phyloP scores from a whole-genome alignment of 2,113 vertebrate genomes.

The Bungarus multicinctus region DNA sequence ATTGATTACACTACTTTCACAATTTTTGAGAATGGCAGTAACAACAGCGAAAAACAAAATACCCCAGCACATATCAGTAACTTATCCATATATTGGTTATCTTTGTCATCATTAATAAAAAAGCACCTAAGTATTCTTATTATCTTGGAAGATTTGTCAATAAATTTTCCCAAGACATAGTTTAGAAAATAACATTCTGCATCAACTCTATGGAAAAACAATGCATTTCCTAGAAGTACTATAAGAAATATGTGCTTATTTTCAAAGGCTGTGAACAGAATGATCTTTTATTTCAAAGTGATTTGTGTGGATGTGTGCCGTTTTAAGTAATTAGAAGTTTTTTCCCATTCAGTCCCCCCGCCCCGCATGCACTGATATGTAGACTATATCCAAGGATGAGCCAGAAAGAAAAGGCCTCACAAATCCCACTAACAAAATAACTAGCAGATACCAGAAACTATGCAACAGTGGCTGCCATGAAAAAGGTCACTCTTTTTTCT shows the following conservation, averaged over 20 bases:
- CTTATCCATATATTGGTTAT: constrained; percentile 5
- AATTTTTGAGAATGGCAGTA: neutral
- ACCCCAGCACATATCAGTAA: constrained; percentile 34
- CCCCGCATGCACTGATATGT: constrained; percentile 4
- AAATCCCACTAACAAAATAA: constrained; percentile 36
- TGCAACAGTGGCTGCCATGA: constrained; percentile 60
- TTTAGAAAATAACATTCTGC: neutral
- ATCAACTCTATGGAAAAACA: constrained; percentile 31
- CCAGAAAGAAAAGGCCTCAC: constrained; percentile 48
- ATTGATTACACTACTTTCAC: constrained; percentile 23
- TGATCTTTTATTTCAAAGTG: constrained; percentile 52
- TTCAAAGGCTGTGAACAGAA: constrained; percentile 50
- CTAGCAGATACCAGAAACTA: constrained; percentile 58
- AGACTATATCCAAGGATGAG: constrained; percentile 51
- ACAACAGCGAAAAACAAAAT: constrained; percentile 5
- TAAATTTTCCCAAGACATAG: constrained; percentile 2
- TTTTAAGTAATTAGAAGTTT: constrained; percentile 58
- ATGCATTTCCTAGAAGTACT: constrained; percentile 47
- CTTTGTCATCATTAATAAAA: neutral
- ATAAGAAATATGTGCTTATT: constrained; percentile 43
- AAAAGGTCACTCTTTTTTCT: constrained; percentile 69
- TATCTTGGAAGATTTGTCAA: neutral
- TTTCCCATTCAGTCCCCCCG: constrained; percentile 44
- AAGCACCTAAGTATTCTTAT: neutral
- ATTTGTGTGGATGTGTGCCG: constrained; percentile 24